Conservation (phyloP, 2,113 vertebrate genomes). For the Tupaia chinensis region DNA sequence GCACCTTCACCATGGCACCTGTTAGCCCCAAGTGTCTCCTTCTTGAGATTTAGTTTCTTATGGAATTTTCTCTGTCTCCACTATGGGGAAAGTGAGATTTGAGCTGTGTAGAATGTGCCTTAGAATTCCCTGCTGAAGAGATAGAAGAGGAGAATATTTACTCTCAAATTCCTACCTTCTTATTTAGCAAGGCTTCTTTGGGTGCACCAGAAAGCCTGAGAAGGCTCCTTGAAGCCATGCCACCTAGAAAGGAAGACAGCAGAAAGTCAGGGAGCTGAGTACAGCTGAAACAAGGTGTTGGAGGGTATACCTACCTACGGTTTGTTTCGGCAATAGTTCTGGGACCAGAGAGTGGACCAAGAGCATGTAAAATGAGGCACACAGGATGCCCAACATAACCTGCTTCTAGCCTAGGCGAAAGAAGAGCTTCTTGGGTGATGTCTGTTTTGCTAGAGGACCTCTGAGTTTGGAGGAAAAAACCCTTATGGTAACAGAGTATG, state of each 20-base stretch:
- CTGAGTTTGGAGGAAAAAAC: neutral
- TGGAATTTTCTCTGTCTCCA: neutral
- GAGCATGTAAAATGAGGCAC: neutral
- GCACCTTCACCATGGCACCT: no score
- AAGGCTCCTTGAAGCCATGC: neutral
- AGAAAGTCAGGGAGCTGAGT: neutral
- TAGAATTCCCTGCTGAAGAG: neutral
- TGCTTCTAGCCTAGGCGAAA: neutral
- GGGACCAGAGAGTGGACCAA: neutral
- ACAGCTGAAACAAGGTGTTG: neutral
- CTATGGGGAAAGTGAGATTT: neutral
- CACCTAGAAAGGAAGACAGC: neutral
- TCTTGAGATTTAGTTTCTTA: slow-evolving; percentile 7
- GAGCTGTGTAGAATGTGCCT: neutral
- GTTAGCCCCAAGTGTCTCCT: neutral
- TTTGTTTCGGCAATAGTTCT: neutral
- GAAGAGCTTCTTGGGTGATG: neutral
- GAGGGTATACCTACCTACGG: neutral
- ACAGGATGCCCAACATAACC: neutral
- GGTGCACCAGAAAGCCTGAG: neutral
- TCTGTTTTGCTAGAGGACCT: neutral
- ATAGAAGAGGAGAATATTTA: neutral
- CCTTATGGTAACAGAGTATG: neutral
- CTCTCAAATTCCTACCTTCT: neutral
- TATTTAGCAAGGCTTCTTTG: neutral